Evolutionary conservation across 1,140 invertebrate species (phyloP), one percentile per base, ranked within the genome.

Genomic region (Polypedilum vanderplanki): DNA sequence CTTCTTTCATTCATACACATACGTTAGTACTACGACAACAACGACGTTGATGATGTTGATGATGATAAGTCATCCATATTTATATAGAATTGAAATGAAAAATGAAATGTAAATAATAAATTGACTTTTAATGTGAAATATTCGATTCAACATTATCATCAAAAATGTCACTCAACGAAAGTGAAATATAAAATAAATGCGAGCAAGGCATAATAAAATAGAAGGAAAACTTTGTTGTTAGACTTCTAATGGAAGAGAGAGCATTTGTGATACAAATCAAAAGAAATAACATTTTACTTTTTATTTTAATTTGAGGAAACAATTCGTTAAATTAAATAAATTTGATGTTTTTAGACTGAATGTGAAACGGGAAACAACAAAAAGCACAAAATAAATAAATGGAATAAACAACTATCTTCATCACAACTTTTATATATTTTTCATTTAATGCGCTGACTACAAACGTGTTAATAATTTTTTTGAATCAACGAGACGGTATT

Each of bases 81-180:
- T 57, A 57, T 57, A 15, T 12, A 12, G n/a, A 12, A 57, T 4
- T 15, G n/a, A 57, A 57, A 57, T 57, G 46, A 57, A 57, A 57
- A 57, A 57, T 57, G 46, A 57, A 57, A 57, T 57, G 46, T 57
- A 57, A 57, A 57, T 57, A 57, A 57, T 57, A 57, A 57, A 57
- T 57, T 12, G 46, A 57, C n/a, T 57, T 57, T 12, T 57, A 57
- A 57, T 57, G 46, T 12, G 46, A 57, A 57, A 57, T 33, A 57
- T 57, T 57, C 46, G 15, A 57, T 57, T 57, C 46, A n/a, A 57
- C 46, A 57, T 12, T 57, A 15, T 57, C 46, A 4, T 57, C 12
- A 15, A 33, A n/a, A n/a, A 57, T n/a, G 46, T 57, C 46, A 57
- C 46, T 57, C 46, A 57, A 15, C 4, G 9, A 57, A 33, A 33